Base-by-base conservation (phyloP, 2,888 invertebrate genomes). In the Coelogynopora nodosa region DNA sequence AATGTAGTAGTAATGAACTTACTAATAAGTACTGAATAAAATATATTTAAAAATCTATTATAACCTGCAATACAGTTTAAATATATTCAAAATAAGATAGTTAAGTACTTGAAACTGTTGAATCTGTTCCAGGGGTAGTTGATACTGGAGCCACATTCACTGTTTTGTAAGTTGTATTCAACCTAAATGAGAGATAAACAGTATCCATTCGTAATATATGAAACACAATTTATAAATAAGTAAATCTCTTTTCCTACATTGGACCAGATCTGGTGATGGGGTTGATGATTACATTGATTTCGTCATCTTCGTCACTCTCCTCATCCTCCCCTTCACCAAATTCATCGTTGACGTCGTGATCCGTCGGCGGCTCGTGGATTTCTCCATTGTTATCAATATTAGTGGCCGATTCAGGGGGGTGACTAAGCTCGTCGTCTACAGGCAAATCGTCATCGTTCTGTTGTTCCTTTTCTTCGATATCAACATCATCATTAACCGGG, bases 121-220 rank as follows among this genome's bases (percentile, higher is more conserved):
- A 74, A 13, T 74, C 74, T 5, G 74, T 26, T 13, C 18, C 23
- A 23, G 10, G 74, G 5, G 74, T 26, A 74, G 18, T 26, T 13
- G 74, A 5, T n/a, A 26, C 74, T 5, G 74, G 49, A 13, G 49
- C 18, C 18, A 18, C 27, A 2, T 74, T 74, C 5, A 74, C 74
- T 10, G 74, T 74, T 26, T 74, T 74, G 27, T 74, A 74, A 74
- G 74, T 74, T 74, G 74, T 74, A 26, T 74, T 74, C 27, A 26
- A 74, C 5, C 23, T 26, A n/a, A 23, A 74, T 18, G 49, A 49
- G 49, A 18, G 18, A 49, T 49, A 18, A 49, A 49, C 5, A 13
- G 10, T 13, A 49, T 49, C 18, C 5, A 18, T 49, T 49, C 49
- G 10, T 49, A 49, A 49, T 49, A 49, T 18, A 49, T 13, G 18